Evolutionary conservation across 2,797 vertebrate genomes (phyloP).

Genomic region (Trachurus trachurus): DNA sequence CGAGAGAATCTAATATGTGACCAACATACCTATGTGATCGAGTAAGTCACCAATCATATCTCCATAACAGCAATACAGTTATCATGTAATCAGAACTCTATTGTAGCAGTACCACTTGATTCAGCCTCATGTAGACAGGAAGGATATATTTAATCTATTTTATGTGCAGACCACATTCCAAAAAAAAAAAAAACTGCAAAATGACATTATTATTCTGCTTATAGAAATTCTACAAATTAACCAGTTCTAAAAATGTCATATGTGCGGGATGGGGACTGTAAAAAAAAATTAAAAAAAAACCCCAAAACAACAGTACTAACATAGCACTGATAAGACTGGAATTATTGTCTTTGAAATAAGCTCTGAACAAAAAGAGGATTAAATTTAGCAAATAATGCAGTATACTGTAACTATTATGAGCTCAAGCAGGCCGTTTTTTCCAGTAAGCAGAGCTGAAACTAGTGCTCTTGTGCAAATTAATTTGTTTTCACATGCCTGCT

Average conservation of each 20-base stretch:
- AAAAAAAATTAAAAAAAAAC: background rate
- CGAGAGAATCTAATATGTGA: conserved; percentile 7
- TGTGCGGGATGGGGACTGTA: background rate
- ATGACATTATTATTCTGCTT: background rate
- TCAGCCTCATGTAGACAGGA: background rate
- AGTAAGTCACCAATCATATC: conserved; percentile 4
- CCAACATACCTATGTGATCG: conserved; percentile 25
- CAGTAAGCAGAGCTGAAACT: background rate
- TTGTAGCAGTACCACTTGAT: background rate
- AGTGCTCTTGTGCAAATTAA: background rate
- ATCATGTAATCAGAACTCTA: background rate
- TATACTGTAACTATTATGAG: background rate
- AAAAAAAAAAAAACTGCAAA: background rate
- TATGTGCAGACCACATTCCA: background rate
- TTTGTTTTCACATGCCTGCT: background rate
- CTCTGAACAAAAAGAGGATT: conserved; percentile 19
- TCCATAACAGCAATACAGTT: background rate
- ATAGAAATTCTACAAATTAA: conserved; percentile 17
- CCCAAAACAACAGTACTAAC: background rate
- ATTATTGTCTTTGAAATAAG: conserved; percentile 35
- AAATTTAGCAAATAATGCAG: conserved; percentile 12
- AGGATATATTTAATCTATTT: background rate
- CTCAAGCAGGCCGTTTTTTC: background rate
- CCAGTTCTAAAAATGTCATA: conserved; percentile 21
- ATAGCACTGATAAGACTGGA: conserved; percentile 7